Conservation (phyloP, 2,113 vertebrate species). For the Sphyrna mokarran region DNA sequence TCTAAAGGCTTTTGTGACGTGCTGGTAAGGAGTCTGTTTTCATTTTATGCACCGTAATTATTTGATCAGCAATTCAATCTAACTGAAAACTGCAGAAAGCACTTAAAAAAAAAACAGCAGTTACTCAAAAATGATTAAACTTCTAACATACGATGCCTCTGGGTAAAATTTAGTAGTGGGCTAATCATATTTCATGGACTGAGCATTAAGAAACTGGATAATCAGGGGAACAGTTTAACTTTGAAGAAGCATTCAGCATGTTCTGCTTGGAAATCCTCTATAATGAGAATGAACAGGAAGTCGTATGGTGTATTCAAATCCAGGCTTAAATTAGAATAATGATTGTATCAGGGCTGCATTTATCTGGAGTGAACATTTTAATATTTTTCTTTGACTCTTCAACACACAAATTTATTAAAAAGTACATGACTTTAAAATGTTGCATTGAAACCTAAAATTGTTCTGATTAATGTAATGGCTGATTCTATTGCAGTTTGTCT, state of each 20-base stretch:
- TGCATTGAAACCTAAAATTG: not conserved
- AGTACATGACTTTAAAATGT: not conserved
- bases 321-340: not conserved
- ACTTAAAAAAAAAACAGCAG: conserved; percentile 16
- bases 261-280: not conserved
- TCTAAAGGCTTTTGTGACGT: not conserved
- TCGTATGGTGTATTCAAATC: not conserved
- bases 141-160: conserved; percentile 16
- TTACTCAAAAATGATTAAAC: conserved; percentile 19
- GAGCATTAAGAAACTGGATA: conserved; percentile 27
- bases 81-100: conserved; percentile 8
- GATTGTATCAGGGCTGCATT: not conserved
- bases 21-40: not conserved
- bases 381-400: not conserved
- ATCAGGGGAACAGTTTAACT: conserved; percentile 29
- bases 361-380: not conserved
- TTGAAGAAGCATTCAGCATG: conserved; percentile 1
- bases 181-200: conserved; percentile 31
- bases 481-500: not conserved
- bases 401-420: not conserved
- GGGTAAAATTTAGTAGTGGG: conserved; percentile 13
- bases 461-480: not conserved
- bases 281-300: not conserved
- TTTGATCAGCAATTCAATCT: not conserved
- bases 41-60: conserved; percentile 1